phyloP scores from a whole-genome alignment of 2,797 vertebrate species.

The Cetoscarus ocellatus region DNA sequence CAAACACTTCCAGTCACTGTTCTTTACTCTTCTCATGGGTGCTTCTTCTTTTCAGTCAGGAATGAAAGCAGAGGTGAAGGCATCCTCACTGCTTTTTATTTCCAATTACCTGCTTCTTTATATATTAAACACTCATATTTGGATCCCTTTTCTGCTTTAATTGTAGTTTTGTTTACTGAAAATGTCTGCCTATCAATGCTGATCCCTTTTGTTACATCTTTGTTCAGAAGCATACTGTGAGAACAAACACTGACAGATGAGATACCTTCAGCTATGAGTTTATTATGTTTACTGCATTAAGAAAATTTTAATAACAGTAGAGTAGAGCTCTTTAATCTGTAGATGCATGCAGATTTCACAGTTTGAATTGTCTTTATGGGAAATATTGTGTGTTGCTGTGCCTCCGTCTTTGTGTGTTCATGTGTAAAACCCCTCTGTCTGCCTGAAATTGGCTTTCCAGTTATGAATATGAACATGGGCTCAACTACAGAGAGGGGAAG shows the following conservation, averaged over 20 bases:
- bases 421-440: conserved; percentile 26
- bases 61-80: conserved; percentile 2
- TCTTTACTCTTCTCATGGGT: no score
- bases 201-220: conserved; percentile 15
- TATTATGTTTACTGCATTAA: background rate
- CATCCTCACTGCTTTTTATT: conserved; percentile 16
- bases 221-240: no score
- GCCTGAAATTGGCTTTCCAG: conserved; percentile 35
- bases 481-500: conserved; percentile 18
- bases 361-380: background rate
- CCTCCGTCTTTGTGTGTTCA: conserved; percentile 25
- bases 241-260: no score
- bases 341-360: background rate
- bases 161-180: background rate
- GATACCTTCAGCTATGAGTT: no score
- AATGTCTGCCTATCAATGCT: conserved; percentile 6
- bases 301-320: background rate
- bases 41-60: conserved; percentile 27
- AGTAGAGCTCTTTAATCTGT: conserved; percentile 1
- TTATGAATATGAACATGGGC: conserved; percentile 33
- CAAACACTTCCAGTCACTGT: no score
- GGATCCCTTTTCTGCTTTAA: conserved; percentile 26
- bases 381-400: background rate
- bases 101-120: conserved; percentile 19
- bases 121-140: conserved; percentile 19